Evolutionary conservation across 1,140 invertebrate genomes (phyloP).

Genomic region (Drosophila ogumai): DNA sequence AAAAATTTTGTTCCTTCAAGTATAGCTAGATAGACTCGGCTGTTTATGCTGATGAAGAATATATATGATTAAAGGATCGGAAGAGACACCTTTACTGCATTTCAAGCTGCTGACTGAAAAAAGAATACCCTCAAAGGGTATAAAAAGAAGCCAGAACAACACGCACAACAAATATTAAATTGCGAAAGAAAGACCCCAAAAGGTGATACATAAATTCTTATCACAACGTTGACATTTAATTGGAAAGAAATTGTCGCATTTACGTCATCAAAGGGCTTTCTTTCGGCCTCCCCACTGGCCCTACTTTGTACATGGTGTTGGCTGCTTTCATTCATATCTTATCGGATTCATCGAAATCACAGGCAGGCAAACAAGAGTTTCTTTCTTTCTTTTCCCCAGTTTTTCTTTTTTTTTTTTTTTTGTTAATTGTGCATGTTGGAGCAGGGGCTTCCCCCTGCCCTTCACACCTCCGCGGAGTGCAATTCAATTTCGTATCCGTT

Average conservation of each 20-base stretch:
- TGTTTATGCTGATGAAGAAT: no score
- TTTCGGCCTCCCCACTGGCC: constrained; percentile 30
- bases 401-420: constrained; percentile 6
- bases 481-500: constrained; percentile 42
- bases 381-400: constrained; percentile 5
- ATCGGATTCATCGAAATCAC: constrained; percentile 46
- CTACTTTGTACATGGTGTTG: constrained; percentile 14
- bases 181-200: constrained; percentile 62
- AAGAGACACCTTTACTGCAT: no score
- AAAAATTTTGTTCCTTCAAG: no score
- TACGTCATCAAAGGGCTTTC: constrained; percentile 63
- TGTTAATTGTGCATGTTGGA: constrained; percentile 49
- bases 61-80: no score
- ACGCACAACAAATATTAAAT: constrained; percentile 44
- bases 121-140: no score
- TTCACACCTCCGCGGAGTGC: constrained; percentile 50
- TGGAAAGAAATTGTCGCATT: constrained; percentile 58
- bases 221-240: constrained; percentile 38
- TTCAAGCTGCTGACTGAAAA: no score
- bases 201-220: constrained; percentile 26
- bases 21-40: no score
- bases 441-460: constrained; percentile 11
- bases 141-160: not conserved
- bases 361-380: constrained; percentile 40
- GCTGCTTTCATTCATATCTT: constrained; percentile 22